Evolutionary conservation across 1,140 invertebrate genomes (phyloP).

Genomic region (Epicauta chinensis): DNA sequence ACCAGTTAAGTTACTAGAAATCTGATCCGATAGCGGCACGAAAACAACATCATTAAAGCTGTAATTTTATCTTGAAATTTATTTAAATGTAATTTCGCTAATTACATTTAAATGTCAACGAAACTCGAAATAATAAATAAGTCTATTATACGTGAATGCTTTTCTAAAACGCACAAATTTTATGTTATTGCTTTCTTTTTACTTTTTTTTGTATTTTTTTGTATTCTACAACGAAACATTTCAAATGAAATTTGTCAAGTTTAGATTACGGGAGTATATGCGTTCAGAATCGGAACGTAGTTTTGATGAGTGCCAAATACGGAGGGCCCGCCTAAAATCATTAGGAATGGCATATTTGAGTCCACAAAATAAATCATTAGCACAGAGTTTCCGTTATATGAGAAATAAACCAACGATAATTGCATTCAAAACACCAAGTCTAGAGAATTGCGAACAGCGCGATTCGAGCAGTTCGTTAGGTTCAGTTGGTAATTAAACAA

Average conservation of each 20-base stretch:
- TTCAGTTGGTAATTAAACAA: slow-evolving; percentile 45
- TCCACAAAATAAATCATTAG: slow-evolving; percentile 69
- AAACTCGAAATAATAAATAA: too few species aligned
- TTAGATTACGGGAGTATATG: slow-evolving; percentile 60
- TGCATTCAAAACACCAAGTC: slow-evolving; percentile 71
- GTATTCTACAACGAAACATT: not conserved
- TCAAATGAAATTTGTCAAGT: slow-evolving; percentile 31
- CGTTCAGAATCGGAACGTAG: slow-evolving; percentile 73
- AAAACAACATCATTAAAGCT: too few species aligned
- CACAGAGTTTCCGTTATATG: slow-evolving; percentile 81
- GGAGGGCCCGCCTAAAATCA: slow-evolving; percentile 55
- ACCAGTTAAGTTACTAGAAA: too few species aligned
- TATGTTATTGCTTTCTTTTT: too few species aligned
- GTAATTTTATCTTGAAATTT: too few species aligned
- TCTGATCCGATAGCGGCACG: too few species aligned
- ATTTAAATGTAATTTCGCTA: too few species aligned
- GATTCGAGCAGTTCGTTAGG: slow-evolving; percentile 49
- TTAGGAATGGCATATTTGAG: slow-evolving; percentile 62
- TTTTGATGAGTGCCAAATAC: slow-evolving; percentile 62
- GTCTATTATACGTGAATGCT: too few species aligned
- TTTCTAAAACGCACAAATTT: too few species aligned
- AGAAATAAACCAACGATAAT: slow-evolving; percentile 80
- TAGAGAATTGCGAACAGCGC: slow-evolving; percentile 59
- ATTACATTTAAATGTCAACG: too few species aligned
- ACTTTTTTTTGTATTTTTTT: too few species aligned